Evolutionary conservation across 2,888 invertebrate species (phyloP).

Genomic region (Orchestes rusci): DNA sequence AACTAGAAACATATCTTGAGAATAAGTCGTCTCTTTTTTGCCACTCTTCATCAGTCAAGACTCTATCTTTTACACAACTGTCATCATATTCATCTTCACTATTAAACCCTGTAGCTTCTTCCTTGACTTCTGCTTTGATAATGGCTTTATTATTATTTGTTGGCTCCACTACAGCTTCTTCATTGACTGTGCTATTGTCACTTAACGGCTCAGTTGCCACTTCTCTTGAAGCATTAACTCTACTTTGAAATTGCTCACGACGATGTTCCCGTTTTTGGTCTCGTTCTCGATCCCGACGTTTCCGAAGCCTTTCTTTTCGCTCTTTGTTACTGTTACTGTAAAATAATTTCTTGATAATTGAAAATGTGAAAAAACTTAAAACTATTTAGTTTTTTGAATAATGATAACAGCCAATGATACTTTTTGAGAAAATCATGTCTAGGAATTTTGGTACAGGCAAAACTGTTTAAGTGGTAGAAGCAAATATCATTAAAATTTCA

Average conservation of each 20-base stretch:
- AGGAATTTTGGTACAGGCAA: no score
- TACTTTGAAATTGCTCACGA: slow-evolving; percentile 35
- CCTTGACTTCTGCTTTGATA: slow-evolving; percentile 32
- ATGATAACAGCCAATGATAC: no score
- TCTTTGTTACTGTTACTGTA: slow-evolving; percentile 36
- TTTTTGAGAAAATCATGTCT: no score
- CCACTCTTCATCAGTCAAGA: slow-evolving; percentile 43
- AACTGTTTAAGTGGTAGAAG: not conserved
- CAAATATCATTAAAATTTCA: not conserved
- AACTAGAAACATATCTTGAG: slow-evolving; percentile 52
- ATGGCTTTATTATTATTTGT: slow-evolving; percentile 34
- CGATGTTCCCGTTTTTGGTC: slow-evolving; percentile 39
- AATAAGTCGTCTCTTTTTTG: slow-evolving; percentile 40
- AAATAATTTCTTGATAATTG: no score
- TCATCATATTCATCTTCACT: slow-evolving; percentile 44
- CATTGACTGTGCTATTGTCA: slow-evolving; percentile 31
- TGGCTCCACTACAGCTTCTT: slow-evolving; percentile 32
- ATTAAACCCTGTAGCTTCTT: slow-evolving; percentile 43
- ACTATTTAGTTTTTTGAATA: no score
- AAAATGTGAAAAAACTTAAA: no score
- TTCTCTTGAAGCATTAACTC: slow-evolving; percentile 36
- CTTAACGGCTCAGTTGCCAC: slow-evolving; percentile 34
- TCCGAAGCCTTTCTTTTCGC: slow-evolving; percentile 38
- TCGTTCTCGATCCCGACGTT: slow-evolving; percentile 37
- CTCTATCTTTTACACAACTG: slow-evolving; percentile 30